Conservation (phyloP, 2,888 invertebrate genomes). For the Scelioninae gen. 2 region DNA sequence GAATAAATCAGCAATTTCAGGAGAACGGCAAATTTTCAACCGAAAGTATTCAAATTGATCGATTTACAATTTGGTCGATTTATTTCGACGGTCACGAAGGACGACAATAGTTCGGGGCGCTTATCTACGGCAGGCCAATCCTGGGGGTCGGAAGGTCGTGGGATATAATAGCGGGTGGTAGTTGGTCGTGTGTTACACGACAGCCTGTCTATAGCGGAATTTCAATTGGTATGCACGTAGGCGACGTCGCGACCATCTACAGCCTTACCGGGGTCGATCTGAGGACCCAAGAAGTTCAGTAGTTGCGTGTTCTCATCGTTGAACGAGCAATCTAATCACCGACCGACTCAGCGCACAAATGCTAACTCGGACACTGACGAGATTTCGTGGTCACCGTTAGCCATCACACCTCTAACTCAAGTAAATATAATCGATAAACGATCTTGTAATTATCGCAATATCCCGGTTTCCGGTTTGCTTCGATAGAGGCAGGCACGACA, state of each 20-base stretch:
- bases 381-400: conserved; percentile 59
- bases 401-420: conserved; percentile 17
- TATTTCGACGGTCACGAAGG: conserved; percentile 25
- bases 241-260: conserved; percentile 66
- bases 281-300: conserved; percentile 63
- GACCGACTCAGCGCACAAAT: conserved; percentile 30
- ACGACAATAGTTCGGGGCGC: conserved; percentile 44
- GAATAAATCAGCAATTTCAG: not conserved
- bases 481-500: too few relatives aligned
- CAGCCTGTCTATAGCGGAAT: conserved; percentile 55
- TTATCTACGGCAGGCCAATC: conserved; percentile 41
- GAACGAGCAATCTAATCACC: conserved; percentile 67
- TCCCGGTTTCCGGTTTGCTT: too few relatives aligned
- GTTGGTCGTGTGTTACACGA: conserved; percentile 52
- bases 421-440: conserved; percentile 39
- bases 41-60: conserved; percentile 26
- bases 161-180: conserved; percentile 43
- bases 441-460: conserved; percentile 11
- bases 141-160: conserved; percentile 44
- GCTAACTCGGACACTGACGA: conserved; percentile 55
- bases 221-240: conserved; percentile 60
- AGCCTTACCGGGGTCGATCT: conserved; percentile 55
- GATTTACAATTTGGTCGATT: conserved; percentile 33
- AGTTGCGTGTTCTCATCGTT: conserved; percentile 69
- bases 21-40: conserved; percentile 19